These are phyloP conservation scores for Sycobia sp. DNA, from an alignment of 1,140 invertebrate species.

Conservation along the genomic window DNA sequence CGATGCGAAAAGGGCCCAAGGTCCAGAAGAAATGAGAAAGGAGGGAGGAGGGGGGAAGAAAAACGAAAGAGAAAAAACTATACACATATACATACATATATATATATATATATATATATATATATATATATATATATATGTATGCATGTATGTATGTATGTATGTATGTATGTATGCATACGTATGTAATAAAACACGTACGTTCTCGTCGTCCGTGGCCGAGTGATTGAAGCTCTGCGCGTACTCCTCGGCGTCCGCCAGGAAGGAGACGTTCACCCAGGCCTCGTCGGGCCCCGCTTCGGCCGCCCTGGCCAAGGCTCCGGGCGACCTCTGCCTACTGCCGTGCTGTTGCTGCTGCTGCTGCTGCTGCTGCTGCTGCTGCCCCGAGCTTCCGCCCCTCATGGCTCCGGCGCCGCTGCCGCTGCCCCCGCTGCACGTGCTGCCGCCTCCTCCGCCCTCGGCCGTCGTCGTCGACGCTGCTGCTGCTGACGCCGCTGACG, in stretches of 20 bases:
- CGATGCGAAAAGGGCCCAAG: too few relatives aligned
- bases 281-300: conserved; percentile 54
- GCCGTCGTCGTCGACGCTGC: conserved; percentile 21
- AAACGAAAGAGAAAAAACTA: too few relatives aligned
- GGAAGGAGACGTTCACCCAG: conserved; percentile 45
- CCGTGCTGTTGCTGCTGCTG: conserved; percentile 29
- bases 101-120: too few relatives aligned
- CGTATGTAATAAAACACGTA: conserved; percentile 23
- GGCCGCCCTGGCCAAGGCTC: conserved; percentile 48
- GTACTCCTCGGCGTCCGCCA: conserved; percentile 53
- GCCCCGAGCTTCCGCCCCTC: too few relatives aligned
- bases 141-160: too few relatives aligned
- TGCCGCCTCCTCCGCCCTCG: conserved; percentile 52
- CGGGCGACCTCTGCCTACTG: conserved; percentile 58
- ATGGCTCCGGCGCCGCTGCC: conserved; percentile 40
- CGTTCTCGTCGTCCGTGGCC: conserved; percentile 53
- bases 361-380: conserved; percentile 13
- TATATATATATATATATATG: too few relatives aligned
- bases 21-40: too few relatives aligned
- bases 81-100: too few relatives aligned
- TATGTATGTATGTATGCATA: too few relatives aligned
- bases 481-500: not conserved
- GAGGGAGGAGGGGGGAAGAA: too few relatives aligned
- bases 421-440: conserved; percentile 44
- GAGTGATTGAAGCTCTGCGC: conserved; percentile 54